Percentiles rank a stretch among this genome's conserved stretches.
phyloP scores from a whole-genome alignment of 1,140 invertebrate genomes.

The Hydropsyche tenuis region DNA sequence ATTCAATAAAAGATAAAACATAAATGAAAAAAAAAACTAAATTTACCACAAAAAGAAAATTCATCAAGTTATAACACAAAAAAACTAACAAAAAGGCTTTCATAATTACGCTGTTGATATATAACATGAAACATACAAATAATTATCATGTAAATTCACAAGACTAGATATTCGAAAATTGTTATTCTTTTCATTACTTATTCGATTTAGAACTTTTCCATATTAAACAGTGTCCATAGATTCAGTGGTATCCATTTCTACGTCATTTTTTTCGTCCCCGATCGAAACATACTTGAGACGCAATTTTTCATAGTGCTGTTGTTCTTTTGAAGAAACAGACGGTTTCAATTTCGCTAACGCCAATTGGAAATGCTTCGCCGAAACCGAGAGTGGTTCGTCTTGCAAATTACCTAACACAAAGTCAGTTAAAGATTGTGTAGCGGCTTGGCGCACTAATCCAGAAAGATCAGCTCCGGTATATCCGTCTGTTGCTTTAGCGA shows the following conservation, averaged over 20 bases:
- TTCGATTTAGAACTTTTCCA: background rate
- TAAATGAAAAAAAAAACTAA: no score
- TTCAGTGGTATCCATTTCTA: constrained; percentile 63
- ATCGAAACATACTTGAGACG: constrained; percentile 63
- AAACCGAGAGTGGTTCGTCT: constrained; percentile 55
- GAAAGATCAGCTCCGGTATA: constrained; percentile 94
- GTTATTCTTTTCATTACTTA: background rate
- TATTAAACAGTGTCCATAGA: constrained; percentile 61
- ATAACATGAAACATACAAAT: no score
- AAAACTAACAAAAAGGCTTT: no score
- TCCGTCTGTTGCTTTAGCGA: constrained; percentile 76
- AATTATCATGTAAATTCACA: no score
- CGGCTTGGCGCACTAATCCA: constrained; percentile 75
- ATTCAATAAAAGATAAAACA: no score
- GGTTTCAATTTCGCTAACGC: constrained; percentile 80
- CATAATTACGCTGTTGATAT: no score
- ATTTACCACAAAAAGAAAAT: no score
- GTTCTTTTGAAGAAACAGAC: constrained; percentile 78
- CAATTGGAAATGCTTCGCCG: constrained; percentile 61
- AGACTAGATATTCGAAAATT: background rate
- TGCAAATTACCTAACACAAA: constrained; percentile 59
- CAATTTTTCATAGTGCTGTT: constrained; percentile 67
- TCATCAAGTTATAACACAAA: no score
- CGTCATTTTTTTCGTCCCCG: constrained; percentile 57
- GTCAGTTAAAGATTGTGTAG: constrained; percentile 76